Conservation (phyloP, 2,797 vertebrate genomes). For the Mus minutoides region DNA sequence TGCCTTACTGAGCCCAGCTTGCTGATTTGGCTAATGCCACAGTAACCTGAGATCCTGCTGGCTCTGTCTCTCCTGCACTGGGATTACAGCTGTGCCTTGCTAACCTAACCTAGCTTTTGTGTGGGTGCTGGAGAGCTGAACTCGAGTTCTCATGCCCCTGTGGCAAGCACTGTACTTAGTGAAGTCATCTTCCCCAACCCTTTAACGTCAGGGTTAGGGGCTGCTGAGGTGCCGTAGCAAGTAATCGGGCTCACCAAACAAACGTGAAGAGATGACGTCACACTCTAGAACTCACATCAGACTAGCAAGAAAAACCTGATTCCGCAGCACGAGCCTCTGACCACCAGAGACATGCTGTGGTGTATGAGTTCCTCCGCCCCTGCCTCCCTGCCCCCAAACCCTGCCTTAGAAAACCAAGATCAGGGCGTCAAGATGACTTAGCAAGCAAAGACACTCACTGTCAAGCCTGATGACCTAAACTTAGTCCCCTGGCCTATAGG, state of each 20-base stretch:
- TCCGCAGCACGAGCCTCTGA: neutral
- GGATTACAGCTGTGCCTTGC: neutral
- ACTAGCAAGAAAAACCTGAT: neutral
- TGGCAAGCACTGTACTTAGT: neutral
- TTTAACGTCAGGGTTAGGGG: neutral
- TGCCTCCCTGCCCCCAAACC: neutral
- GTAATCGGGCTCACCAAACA: neutral
- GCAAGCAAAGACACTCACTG: neutral
- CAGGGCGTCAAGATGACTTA: neutral
- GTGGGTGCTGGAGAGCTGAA: neutral
- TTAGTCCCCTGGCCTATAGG: neutral
- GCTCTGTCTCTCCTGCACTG: too few relatives aligned
- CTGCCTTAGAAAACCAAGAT: neutral
- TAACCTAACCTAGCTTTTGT: neutral
- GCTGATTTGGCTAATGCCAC: neutral
- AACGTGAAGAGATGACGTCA: neutral
- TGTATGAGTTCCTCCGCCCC: too few relatives aligned
- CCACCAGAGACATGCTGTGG: too few relatives aligned
- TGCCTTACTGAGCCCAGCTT: neutral
- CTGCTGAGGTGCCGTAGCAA: neutral
- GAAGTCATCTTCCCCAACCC: neutral
- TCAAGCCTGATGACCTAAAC: neutral
- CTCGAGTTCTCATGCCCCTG: too few relatives aligned
- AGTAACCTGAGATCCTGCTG: neutral
- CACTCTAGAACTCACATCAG: neutral